Evolutionary conservation across 2,113 vertebrate genomes (phyloP), one percentile per base, ranked within the genome.

Genomic region (Laterallus jamaicensis): DNA sequence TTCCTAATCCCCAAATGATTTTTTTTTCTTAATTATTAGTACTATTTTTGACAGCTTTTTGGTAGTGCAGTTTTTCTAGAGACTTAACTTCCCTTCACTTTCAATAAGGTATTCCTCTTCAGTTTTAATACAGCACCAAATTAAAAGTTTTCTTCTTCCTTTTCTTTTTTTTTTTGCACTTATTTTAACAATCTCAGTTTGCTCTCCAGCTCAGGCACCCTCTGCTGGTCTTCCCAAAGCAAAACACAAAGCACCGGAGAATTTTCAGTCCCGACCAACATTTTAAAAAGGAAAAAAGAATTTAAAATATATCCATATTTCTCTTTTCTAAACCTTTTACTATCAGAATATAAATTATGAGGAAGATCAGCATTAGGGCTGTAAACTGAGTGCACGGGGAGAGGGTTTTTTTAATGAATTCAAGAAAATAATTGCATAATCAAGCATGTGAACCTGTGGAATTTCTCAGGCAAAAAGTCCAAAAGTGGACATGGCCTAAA

Each of bases 141-240:
- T 76, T 54, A 40, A 91, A 91, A 58, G 32, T 66, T 25, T 78
- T 16, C 1, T 81, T 78, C 1, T 6, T n/a, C 75, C 8, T 47
- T 47, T 22, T 14, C 13, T 20, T 20, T 22, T 20, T 20, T 22
- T 50, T 82, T 77, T 92, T 49, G 40, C 20, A 11, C 12, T 69
- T 5, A 1, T 24, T 44, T 6, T 39, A 56, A 10, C 47, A 69
- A 20, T 68, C 68, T 32, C 35, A 47, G 26, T 44, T 96, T 84
- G 66, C 40, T 86, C 19, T 60, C 91, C 69, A 71, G 19, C 5
- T 92, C 93, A 91, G 70, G 91, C 95, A 78, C 96, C 97, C 95
- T 97, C 97, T 97, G 88, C 95, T 97, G 97, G 95, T 78, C 78
- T 86, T 90, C 64, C 55, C 71, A 84, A 76, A 83, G 88, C 64